These are phyloP conservation scores for Hemibagrus wyckioides DNA, from an alignment of 2,113 vertebrate species.

Conservation along the genomic window DNA sequence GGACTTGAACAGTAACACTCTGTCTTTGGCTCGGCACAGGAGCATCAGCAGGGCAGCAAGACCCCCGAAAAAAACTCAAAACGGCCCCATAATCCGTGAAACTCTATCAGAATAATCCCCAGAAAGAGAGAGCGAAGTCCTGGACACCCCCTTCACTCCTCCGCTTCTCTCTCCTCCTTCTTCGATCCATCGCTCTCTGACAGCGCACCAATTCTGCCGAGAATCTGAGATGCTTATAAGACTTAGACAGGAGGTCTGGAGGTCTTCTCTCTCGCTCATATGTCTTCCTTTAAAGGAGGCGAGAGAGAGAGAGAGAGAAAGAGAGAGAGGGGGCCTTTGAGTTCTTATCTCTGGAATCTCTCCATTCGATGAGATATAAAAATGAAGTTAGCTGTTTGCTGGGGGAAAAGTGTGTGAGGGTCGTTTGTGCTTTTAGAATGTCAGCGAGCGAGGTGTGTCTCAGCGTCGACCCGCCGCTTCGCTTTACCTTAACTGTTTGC, in stretches of 20 bases:
- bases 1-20: constrained; percentile 36
- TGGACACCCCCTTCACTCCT: constrained; percentile 60
- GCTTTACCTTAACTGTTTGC: constrained; percentile 8
- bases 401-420: constrained; percentile 8
- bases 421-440: constrained; percentile 31
- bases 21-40: constrained; percentile 25
- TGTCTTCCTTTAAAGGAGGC: constrained; percentile 1
- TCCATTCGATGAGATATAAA: constrained; percentile 50
- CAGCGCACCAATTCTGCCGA: constrained; percentile 61
- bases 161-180: constrained; percentile 57
- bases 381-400: constrained; percentile 41
- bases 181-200: constrained; percentile 25
- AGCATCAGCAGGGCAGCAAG: constrained; percentile 56
- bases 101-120: constrained; percentile 79
- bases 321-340: constrained; percentile 7
- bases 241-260: constrained; percentile 36
- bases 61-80: constrained; percentile 54
- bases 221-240: constrained; percentile 65
- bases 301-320: background rate
- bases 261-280: constrained; percentile 15
- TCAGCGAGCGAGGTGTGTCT: constrained; percentile 15
- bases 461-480: background rate
- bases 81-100: constrained; percentile 72
- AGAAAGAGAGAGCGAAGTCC: constrained; percentile 56
- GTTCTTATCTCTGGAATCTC: constrained; percentile 50